phyloP scores from a whole-genome alignment of 1,140 invertebrate genomes.

The Eurosta solidaginis region DNA sequence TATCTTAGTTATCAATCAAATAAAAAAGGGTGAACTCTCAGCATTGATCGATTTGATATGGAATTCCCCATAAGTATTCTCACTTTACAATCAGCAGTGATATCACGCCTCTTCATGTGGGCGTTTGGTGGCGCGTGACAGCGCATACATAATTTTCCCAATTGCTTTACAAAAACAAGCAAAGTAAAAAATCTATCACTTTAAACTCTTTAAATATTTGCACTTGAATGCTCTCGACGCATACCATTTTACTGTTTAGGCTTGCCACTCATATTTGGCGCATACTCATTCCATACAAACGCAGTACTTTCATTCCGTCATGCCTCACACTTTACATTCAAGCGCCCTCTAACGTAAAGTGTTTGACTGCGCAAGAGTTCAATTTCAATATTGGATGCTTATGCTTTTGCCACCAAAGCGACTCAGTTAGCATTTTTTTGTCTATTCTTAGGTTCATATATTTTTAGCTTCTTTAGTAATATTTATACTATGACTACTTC shows the following conservation, averaged over 20 bases:
- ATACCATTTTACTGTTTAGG: neutral
- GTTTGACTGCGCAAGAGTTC: neutral
- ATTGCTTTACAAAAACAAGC: neutral
- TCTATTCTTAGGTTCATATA: neutral
- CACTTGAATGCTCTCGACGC: neutral
- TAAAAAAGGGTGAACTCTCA: too few relatives aligned
- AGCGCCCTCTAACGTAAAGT: neutral
- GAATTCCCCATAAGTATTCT: too few relatives aligned
- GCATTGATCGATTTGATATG: too few relatives aligned
- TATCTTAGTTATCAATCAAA: too few relatives aligned
- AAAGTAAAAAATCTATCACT: neutral
- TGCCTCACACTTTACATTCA: neutral
- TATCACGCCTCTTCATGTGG: too few relatives aligned
- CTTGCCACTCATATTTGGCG: neutral
- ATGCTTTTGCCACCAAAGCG: neutral
- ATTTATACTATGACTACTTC: too few relatives aligned
- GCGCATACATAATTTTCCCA: constrained; percentile 9
- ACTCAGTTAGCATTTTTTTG: too few relatives aligned
- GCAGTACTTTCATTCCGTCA: neutral
- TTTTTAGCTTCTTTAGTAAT: neutral
- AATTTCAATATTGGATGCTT: constrained; percentile 13
- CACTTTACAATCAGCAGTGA: too few relatives aligned
- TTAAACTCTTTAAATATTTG: constrained; percentile 28
- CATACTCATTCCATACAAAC: neutral
- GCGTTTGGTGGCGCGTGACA: neutral